These are phyloP conservation scores for Ascaphus truei DNA, from an alignment of 2,113 vertebrate species.

Conservation along the genomic window DNA sequence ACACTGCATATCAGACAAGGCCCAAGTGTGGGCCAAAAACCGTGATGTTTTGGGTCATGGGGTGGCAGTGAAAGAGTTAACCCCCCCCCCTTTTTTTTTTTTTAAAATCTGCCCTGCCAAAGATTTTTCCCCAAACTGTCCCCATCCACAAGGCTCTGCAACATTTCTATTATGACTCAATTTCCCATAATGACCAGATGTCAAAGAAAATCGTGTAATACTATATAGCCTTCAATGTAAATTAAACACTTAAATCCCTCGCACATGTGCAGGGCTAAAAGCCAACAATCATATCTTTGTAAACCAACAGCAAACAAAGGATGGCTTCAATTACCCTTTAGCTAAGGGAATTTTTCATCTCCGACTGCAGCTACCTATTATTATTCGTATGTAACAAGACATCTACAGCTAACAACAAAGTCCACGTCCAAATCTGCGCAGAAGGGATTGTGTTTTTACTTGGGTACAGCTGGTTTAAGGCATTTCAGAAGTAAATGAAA, in stretches of 20 bases:
- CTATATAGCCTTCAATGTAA: slow-evolving; percentile 26
- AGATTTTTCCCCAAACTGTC: no score
- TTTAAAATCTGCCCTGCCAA: no score
- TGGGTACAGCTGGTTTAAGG: slow-evolving; percentile 72
- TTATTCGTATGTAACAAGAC: slow-evolving; percentile 18
- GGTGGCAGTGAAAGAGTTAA: no score
- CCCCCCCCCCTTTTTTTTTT: no score
- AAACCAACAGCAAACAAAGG: slow-evolving; percentile 47
- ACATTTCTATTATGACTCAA: slow-evolving; percentile 58
- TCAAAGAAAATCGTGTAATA: slow-evolving; percentile 49
- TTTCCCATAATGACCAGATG: slow-evolving; percentile 59
- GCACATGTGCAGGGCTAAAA: slow-evolving; percentile 55
- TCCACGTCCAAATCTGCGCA: neutral
- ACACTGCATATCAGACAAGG: no score
- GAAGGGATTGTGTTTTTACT: neutral
- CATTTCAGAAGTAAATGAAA: slow-evolving; percentile 73
- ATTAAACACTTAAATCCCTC: slow-evolving; percentile 61
- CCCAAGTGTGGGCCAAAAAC: no score
- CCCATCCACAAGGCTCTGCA: slow-evolving; percentile 56
- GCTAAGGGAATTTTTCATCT: slow-evolving; percentile 46
- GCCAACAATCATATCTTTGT: slow-evolving; percentile 67
- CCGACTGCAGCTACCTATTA: slow-evolving; percentile 41
- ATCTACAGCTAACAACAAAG: slow-evolving; percentile 36
- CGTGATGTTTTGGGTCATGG: no score
- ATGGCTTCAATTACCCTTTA: slow-evolving; percentile 67